A percentile compares a stretch with the other conserved stretches of the same genome.
These are phyloP conservation scores for Eurystomus gularis DNA, from an alignment of 2,113 vertebrate genomes.

Conservation along the genomic window DNA sequence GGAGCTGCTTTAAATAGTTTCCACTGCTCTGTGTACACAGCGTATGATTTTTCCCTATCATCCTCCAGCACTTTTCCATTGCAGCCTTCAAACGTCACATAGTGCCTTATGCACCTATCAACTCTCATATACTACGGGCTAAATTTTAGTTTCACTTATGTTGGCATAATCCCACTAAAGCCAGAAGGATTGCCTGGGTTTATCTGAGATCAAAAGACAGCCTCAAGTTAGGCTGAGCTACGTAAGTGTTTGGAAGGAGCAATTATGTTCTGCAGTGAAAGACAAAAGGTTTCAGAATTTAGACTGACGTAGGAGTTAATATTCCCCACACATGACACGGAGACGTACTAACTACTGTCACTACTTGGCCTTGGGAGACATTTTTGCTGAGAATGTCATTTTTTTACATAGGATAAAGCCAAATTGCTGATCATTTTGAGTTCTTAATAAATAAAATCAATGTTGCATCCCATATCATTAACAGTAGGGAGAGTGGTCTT, in stretches of 20 bases:
- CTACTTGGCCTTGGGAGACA: neutral
- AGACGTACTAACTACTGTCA: neutral
- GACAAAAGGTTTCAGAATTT: neutral
- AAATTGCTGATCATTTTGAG: neutral
- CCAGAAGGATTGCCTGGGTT: conserved; percentile 48
- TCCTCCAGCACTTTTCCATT: conserved; percentile 47
- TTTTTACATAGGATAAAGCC: neutral
- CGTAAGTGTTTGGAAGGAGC: conserved; percentile 3
- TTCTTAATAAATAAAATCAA: conserved; percentile 32
- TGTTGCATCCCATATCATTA: neutral
- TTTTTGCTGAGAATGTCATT: neutral
- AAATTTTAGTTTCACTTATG: conserved; percentile 35
- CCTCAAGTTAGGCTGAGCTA: conserved; percentile 23
- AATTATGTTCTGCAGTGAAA: neutral
- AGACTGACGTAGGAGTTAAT: neutral
- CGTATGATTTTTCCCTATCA: neutral
- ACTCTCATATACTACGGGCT: neutral
- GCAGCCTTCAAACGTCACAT: neutral
- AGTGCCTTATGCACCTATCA: neutral
- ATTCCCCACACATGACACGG: neutral
- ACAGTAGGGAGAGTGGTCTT: neutral
- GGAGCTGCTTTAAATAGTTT: conserved; percentile 53
- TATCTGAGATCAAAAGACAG: conserved; percentile 55
- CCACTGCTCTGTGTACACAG: conserved; percentile 11
- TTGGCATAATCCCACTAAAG: conserved; percentile 51